Evolutionary conservation across 2,888 invertebrate genomes (phyloP).

Genomic region (Cryptocheilus praepositus): DNA sequence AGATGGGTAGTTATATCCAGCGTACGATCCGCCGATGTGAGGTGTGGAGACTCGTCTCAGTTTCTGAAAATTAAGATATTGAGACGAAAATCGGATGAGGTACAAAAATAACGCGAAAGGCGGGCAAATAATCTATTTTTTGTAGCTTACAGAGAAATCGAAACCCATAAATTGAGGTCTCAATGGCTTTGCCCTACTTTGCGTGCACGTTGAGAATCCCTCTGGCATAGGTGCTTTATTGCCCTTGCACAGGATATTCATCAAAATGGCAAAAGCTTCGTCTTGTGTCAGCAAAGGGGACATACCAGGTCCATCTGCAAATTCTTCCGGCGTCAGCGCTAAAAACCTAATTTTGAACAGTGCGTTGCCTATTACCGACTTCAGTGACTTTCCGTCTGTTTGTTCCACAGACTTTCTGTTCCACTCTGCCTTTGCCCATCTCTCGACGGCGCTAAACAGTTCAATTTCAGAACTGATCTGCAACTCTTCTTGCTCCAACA

Average conservation of each 20-base stretch:
- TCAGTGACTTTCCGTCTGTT: conserved; percentile 60
- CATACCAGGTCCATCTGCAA: conserved; percentile 88
- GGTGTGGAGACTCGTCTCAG: conserved; percentile 4
- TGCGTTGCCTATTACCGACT: conserved; percentile 77
- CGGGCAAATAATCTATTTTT: background rate
- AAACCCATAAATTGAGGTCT: conserved; percentile 8
- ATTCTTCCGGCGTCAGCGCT: conserved; percentile 87
- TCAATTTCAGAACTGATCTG: conserved; percentile 86
- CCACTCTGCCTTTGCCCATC: conserved; percentile 80
- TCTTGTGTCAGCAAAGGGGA: conserved; percentile 85
- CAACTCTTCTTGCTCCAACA: conserved; percentile 85
- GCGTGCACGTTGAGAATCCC: conserved; percentile 79
- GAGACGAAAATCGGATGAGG: background rate
- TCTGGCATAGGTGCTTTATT: conserved; percentile 83
- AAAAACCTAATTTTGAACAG: conserved; percentile 88
- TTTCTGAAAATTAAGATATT: conserved; percentile 13
- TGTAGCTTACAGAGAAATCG: conserved; percentile 23
- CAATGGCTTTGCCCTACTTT: conserved; percentile 41
- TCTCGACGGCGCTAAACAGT: conserved; percentile 84
- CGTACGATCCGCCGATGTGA: conserved; percentile 5
- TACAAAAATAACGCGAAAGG: too few relatives aligned
- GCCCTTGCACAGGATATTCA: conserved; percentile 86
- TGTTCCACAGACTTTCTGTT: conserved; percentile 74
- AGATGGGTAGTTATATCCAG: conserved; percentile 9
- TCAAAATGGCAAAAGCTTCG: conserved; percentile 87